These are phyloP conservation scores for Argyrosomus regius DNA, from an alignment of 2,797 vertebrate species.

Conservation along the genomic window DNA sequence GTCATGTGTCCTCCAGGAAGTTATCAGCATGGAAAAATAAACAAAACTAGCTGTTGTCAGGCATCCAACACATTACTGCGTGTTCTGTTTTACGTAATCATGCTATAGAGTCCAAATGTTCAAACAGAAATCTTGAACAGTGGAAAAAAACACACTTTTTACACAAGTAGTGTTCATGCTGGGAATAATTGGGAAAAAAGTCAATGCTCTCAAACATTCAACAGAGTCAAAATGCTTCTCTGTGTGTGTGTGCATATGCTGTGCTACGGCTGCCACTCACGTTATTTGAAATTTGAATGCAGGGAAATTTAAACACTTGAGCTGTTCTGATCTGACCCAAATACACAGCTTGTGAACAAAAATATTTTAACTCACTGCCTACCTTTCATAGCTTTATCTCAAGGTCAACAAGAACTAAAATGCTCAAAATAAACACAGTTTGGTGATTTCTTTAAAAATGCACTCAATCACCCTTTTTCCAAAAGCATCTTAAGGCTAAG, in stretches of 20 bases:
- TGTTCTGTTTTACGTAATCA: constrained; percentile 6
- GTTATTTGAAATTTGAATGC: neutral
- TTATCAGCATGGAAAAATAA: constrained; percentile 20
- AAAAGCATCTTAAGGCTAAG: too few species aligned
- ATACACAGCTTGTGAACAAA: neutral
- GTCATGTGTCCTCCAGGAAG: neutral
- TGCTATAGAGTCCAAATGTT: neutral
- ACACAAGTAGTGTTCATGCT: neutral
- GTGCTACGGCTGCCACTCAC: neutral
- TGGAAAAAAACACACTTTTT: neutral
- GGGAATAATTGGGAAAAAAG: too few species aligned
- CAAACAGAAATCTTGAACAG: neutral
- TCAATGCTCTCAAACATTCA: neutral
- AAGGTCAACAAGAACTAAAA: too few species aligned
- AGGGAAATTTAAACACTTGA: neutral
- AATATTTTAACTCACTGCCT: neutral
- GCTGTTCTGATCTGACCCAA: neutral
- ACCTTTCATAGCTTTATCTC: too few species aligned
- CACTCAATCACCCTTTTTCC: too few species aligned
- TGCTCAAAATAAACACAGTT: too few species aligned
- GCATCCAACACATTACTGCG: neutral
- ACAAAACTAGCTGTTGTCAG: constrained; percentile 11
- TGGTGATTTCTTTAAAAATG: too few species aligned
- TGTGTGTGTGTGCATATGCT: neutral
- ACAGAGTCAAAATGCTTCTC: neutral